A percentile compares a stretch with the other conserved stretches of the same genome.
Evolutionary conservation across 2,797 vertebrate genomes (phyloP).

Genomic region (Anisognathus igniventris): DNA sequence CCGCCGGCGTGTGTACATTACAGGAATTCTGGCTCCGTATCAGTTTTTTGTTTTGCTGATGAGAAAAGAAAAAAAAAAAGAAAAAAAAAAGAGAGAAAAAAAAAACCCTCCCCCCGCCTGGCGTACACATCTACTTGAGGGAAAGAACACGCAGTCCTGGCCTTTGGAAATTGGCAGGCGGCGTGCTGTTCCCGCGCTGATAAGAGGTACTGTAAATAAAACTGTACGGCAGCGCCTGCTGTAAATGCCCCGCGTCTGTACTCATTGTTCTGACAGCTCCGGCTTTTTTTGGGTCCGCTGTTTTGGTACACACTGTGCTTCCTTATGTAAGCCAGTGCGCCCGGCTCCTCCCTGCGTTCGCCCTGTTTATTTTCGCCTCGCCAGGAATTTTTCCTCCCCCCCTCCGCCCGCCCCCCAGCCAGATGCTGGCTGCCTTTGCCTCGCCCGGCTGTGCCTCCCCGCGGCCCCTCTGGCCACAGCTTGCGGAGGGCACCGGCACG

Average conservation of each 20-base stretch:
- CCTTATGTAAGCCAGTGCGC: slow-evolving; percentile 86
- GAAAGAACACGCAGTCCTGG: slow-evolving; percentile 90
- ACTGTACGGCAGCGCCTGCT: slow-evolving; percentile 88
- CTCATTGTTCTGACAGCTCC: slow-evolving; percentile 93
- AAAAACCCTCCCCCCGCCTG: slow-evolving; percentile 60
- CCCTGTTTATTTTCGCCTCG: slow-evolving; percentile 80
- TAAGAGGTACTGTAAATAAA: slow-evolving; percentile 99
- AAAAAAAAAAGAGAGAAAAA: not conserved
- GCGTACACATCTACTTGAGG: slow-evolving; percentile 81
- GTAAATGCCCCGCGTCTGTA: slow-evolving; percentile 86
- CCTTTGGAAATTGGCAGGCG: slow-evolving; percentile 90
- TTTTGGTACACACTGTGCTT: slow-evolving; percentile 89
- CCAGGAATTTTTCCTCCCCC: slow-evolving; percentile 65
- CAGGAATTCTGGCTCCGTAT: slow-evolving; percentile 45
- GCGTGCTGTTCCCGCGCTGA: slow-evolving; percentile 89
- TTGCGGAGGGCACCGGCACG: fast-evolving
- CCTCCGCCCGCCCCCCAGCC: not conserved
- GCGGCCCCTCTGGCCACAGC: not conserved
- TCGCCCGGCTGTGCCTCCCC: not conserved
- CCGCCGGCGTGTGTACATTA: slow-evolving; percentile 27
- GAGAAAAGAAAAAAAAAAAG: slow-evolving; percentile 60
- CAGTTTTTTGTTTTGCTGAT: slow-evolving; percentile 76
- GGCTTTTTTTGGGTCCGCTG: slow-evolving; percentile 87
- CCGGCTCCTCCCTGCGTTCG: slow-evolving; percentile 36
- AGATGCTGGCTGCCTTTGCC: slow-evolving; percentile 19